Conservation (phyloP, 1,140 invertebrate species). For the Chymomyza costata region DNA sequence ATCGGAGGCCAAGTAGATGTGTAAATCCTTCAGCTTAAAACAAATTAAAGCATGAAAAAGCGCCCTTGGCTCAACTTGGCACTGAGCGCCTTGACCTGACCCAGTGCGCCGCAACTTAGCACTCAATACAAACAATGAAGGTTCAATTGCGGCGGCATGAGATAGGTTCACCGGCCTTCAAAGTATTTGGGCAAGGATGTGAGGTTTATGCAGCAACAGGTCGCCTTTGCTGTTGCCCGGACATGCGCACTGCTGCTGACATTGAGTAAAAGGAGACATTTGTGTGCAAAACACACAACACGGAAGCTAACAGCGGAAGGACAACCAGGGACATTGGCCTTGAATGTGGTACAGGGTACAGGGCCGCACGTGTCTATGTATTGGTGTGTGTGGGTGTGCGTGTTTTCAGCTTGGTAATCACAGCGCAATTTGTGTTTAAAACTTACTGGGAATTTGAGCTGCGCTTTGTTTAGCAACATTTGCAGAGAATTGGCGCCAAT, state of each 20-base stretch:
- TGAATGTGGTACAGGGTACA: conserved; percentile 44
- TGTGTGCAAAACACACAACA: conserved; percentile 28
- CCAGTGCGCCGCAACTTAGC: neutral
- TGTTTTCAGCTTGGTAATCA: neutral
- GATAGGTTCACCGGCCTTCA: conserved; percentile 32
- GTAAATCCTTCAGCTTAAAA: conserved; percentile 64
- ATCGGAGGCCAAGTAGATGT: conserved; percentile 79
- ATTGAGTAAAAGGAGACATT: conserved; percentile 38
- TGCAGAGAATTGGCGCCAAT: conserved; percentile 80
- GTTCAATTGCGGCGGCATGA: neutral
- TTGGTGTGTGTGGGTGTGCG: conserved; percentile 1
- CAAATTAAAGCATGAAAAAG: conserved; percentile 8
- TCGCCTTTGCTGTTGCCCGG: conserved; percentile 16
- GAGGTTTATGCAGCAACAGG: conserved; percentile 45
- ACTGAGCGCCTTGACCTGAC: conserved; percentile 29
- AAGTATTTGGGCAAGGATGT: conserved; percentile 5
- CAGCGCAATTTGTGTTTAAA: conserved; percentile 22
- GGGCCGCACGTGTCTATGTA: conserved; percentile 22
- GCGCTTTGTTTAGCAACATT: conserved; percentile 81
- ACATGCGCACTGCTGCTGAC: conserved; percentile 52
- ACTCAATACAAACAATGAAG: neutral
- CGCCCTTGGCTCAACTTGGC: conserved; percentile 41
- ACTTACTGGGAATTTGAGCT: conserved; percentile 82
- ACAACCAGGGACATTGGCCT: conserved; percentile 47
- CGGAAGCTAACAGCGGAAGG: conserved; percentile 35